A percentile compares a stretch with the other conserved stretches of the same genome.
Conservation (phyloP, 1,140 invertebrate genomes). For the Caenorhabditis tropicalis region DNA sequence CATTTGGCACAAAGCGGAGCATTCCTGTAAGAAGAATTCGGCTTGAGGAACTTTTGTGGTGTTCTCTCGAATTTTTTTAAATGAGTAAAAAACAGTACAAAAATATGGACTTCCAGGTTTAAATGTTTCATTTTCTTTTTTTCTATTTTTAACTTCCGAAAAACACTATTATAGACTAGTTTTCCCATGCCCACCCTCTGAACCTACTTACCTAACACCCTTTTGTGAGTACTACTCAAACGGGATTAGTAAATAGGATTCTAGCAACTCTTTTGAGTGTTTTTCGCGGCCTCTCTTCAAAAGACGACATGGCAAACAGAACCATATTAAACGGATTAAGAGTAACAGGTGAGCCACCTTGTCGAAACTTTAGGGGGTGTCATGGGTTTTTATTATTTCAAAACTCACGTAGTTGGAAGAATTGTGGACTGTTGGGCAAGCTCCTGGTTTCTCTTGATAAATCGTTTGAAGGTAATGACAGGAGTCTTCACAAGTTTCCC, state of each 20-base stretch:
- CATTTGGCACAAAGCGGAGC: slow-evolving; percentile 63
- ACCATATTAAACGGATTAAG: slow-evolving; percentile 13
- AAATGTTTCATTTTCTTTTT: not conserved
- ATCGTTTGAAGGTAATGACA: slow-evolving; percentile 63
- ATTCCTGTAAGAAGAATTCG: slow-evolving; percentile 58
- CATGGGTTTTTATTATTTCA: no score
- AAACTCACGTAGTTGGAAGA: slow-evolving; percentile 44
- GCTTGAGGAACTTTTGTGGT: not conserved
- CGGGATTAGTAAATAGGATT: not conserved
- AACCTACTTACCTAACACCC: no score
- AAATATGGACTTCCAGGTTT: no score
- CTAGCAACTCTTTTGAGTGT: not conserved
- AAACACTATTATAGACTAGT: no score
- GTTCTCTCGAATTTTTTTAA: no score
- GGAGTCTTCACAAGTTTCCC: slow-evolving; percentile 60
- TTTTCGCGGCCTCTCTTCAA: not conserved
- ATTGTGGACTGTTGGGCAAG: slow-evolving; percentile 57
- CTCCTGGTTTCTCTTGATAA: slow-evolving; percentile 60
- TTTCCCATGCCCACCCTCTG: no score
- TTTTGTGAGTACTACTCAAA: not conserved
- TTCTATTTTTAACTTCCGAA: no score
- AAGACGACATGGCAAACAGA: not conserved
- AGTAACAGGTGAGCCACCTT: not conserved
- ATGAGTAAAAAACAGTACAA: no score
- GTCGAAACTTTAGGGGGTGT: no score